Evolutionary conservation across 2,888 invertebrate species (phyloP).

Genomic region (Thalpophila matura): DNA sequence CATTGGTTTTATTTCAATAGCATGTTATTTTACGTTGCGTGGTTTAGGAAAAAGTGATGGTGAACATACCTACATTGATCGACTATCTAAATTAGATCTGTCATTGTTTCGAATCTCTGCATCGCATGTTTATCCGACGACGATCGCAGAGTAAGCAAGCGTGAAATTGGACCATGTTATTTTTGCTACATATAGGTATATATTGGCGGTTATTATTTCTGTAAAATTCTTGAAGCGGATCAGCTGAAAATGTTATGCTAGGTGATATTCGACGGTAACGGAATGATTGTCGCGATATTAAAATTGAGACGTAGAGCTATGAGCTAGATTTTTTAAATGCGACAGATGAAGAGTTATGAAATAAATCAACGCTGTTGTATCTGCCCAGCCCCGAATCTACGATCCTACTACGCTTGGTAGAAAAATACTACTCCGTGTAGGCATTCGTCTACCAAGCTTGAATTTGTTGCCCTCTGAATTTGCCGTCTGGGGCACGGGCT

Average conservation of each 20-base stretch:
- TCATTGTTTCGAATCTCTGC: conserved; percentile 68
- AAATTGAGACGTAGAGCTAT: no score
- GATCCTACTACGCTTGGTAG: no score
- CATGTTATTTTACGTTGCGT: conserved; percentile 32
- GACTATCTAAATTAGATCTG: conserved; percentile 79
- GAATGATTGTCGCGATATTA: no score
- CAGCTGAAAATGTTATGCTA: conserved; percentile 11
- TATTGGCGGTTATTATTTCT: conserved; percentile 34
- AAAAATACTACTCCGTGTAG: no score
- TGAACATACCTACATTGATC: conserved; percentile 32
- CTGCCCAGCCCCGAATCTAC: no score
- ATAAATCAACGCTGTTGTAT: no score
- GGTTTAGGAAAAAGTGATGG: conserved; percentile 38
- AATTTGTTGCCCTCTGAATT: no score
- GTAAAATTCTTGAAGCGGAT: conserved; percentile 15
- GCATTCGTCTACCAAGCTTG: no score
- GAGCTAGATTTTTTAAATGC: no score
- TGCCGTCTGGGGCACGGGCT: no score
- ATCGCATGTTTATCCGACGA: conserved; percentile 73
- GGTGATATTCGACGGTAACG: no score
- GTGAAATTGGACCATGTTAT: conserved; percentile 76
- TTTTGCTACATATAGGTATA: conserved; percentile 21
- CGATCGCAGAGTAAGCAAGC: conserved; percentile 75
- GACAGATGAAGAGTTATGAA: no score
- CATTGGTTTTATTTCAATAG: conserved; percentile 21